Evolutionary conservation across 2,113 vertebrate species (phyloP).

Genomic region (Coptodon bakossiorum): DNA sequence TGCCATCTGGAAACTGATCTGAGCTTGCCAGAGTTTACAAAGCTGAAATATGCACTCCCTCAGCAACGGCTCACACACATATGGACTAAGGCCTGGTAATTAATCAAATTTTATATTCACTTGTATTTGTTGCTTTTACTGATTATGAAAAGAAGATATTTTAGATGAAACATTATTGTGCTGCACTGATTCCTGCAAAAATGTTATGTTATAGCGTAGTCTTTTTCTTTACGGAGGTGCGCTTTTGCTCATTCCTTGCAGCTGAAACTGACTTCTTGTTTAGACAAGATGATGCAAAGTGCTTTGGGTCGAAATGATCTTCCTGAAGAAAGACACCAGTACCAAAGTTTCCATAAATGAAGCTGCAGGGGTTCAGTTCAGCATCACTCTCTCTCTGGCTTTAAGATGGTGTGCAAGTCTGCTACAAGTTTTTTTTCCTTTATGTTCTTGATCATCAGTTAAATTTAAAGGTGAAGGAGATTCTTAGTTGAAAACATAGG

Average conservation of each 20-base stretch:
- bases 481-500: neutral
- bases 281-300: neutral
- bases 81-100: neutral
- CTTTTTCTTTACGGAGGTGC: neutral
- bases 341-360: neutral
- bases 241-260: neutral
- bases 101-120: neutral
- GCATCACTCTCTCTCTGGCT: neutral
- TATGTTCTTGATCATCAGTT: neutral
- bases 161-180: neutral
- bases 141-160: neutral
- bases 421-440: no score
- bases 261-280: neutral
- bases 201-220: neutral
- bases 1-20: slow-evolving; percentile 58
- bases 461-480: neutral
- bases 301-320: neutral
- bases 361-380: neutral
- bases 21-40: slow-evolving; percentile 39
- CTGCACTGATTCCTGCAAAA: neutral
- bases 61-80: neutral
- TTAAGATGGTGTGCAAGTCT: neutral
- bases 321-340: neutral
- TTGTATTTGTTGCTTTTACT: neutral
- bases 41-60: slow-evolving; percentile 2